Conservation (phyloP, 2,797 vertebrate genomes). For the Amniataba percoides region DNA sequence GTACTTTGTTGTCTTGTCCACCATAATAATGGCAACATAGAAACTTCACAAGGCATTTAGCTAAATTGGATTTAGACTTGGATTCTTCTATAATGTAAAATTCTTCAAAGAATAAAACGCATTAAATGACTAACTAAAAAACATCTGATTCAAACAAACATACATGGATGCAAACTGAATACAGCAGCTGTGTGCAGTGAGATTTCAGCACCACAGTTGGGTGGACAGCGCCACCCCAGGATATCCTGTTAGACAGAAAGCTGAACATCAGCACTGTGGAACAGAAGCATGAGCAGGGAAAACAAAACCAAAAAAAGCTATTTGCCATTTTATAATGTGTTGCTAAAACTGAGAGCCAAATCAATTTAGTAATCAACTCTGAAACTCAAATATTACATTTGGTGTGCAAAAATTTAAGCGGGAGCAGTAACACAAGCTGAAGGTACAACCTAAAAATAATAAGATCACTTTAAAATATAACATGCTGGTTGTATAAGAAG, state of each 20-base stretch:
- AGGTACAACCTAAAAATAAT: background rate
- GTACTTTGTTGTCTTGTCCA: background rate
- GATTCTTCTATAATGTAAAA: background rate
- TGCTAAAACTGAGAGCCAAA: background rate
- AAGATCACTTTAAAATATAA: too few species aligned
- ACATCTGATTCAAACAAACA: background rate
- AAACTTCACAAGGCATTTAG: background rate
- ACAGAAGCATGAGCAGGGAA: background rate
- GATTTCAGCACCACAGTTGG: constrained; percentile 23
- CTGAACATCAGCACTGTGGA: background rate
- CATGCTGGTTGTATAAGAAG: too few species aligned
- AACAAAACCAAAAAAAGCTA: background rate
- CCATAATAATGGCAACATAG: background rate
- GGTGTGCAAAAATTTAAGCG: background rate
- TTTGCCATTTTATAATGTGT: background rate
- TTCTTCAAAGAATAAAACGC: background rate
- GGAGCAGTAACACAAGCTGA: background rate
- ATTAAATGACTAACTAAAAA: background rate
- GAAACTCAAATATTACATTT: background rate
- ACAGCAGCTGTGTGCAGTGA: background rate
- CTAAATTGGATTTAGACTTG: background rate
- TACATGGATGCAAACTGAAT: background rate
- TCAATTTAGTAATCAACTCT: background rate
- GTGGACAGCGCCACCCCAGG: constrained; percentile 31
- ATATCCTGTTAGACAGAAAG: background rate